Conservation (phyloP, 2,888 invertebrate species). For the Rotaria sp. region DNA sequence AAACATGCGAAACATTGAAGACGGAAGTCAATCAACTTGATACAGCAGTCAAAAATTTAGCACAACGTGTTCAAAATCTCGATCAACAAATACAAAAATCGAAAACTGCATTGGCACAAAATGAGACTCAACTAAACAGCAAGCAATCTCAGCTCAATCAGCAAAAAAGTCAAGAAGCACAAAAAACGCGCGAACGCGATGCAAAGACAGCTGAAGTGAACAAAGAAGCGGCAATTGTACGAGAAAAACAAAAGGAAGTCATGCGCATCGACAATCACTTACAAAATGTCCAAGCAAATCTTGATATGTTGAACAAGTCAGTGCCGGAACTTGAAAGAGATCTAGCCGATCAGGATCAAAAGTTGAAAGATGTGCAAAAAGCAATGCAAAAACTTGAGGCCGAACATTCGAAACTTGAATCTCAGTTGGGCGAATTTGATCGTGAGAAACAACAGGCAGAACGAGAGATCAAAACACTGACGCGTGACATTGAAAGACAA, state of each 20-base stretch:
- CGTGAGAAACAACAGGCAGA: not conserved
- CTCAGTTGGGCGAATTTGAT: not conserved
- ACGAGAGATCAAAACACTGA: not conserved
- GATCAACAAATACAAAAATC: not conserved
- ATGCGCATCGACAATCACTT: not conserved
- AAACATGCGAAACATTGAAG: not conserved
- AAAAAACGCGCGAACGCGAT: not conserved
- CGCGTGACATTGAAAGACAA: not conserved
- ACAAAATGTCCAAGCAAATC: not conserved
- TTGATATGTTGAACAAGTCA: conserved; percentile 8
- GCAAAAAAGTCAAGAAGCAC: not conserved
- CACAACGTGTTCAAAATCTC: not conserved
- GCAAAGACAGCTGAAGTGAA: not conserved
- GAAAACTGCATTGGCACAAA: not conserved
- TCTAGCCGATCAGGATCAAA: not conserved
- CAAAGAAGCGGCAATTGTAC: not conserved
- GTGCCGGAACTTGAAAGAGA: not conserved
- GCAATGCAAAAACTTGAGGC: conserved; percentile 11
- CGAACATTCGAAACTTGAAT: not conserved
- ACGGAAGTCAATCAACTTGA: not conserved
- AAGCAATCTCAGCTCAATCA: not conserved
- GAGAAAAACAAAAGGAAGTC: not conserved
- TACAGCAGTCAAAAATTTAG: not conserved
- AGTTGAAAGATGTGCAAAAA: not conserved
- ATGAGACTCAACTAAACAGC: not conserved